These are phyloP conservation scores for Chydorus sphaericus DNA, from an alignment of 2,888 invertebrate genomes.

Conservation along the genomic window DNA sequence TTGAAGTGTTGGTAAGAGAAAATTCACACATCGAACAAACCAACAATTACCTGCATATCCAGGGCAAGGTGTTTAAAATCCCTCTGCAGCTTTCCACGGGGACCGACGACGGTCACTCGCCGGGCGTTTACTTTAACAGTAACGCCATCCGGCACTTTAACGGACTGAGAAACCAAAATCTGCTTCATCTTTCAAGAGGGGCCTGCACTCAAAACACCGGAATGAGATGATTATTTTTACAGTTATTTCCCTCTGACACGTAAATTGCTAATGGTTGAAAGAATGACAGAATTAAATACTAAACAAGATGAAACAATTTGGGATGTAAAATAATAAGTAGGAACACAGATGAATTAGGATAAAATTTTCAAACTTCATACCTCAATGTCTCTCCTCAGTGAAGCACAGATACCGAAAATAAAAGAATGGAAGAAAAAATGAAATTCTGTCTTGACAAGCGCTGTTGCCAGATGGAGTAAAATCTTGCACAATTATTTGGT, in stretches of 20 bases:
- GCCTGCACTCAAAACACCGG: not conserved
- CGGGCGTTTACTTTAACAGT: conserved; percentile 80
- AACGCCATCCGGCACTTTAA: conserved; percentile 85
- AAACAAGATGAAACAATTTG: not conserved
- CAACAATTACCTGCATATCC: conserved; percentile 46
- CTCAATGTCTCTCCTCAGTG: not conserved
- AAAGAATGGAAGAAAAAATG: no score
- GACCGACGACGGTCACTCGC: conserved; percentile 84
- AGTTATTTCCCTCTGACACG: not conserved
- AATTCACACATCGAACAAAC: not conserved
- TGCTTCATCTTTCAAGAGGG: conserved; percentile 68
- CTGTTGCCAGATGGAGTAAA: no score
- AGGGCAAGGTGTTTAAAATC: conserved; percentile 92
- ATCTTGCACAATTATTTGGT: no score
- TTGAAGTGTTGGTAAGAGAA: not conserved
- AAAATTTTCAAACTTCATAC: not conserved
- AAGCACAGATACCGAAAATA: no score
- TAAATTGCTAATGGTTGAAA: not conserved
- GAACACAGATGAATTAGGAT: not conserved
- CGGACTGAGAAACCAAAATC: conserved; percentile 81
- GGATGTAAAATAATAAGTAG: not conserved
- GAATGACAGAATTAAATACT: not conserved
- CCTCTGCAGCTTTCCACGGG: conserved; percentile 74
- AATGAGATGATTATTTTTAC: no score
- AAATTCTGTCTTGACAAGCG: no score